These are phyloP conservation scores for Drosophila suzukii DNA, from an alignment of 1,140 invertebrate species.

Conservation along the genomic window DNA sequence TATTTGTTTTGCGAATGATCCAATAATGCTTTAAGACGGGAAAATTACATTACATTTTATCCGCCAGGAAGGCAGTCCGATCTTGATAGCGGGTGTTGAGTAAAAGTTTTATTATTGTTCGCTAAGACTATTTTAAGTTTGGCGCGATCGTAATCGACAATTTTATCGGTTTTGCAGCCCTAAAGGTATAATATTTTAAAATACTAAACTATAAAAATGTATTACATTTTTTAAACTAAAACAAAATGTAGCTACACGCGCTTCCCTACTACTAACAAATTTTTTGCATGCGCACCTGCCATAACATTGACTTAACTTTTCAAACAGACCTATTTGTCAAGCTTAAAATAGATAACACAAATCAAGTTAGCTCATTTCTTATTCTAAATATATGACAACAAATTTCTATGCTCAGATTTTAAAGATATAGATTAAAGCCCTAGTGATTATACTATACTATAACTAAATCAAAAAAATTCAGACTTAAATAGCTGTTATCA, in stretches of 20 bases:
- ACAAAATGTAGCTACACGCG: too few relatives aligned
- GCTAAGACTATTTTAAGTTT: constrained; percentile 6
- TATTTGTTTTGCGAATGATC: constrained; percentile 47
- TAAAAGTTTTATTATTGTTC: neutral
- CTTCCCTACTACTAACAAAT: too few relatives aligned
- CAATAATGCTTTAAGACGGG: constrained; percentile 31
- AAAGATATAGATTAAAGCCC: too few relatives aligned
- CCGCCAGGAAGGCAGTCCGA: neutral
- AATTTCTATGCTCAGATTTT: neutral
- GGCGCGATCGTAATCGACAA: neutral
- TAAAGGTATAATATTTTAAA: neutral
- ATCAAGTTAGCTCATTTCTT: neutral
- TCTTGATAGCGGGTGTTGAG: constrained; percentile 26
- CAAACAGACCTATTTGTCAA: neutral
- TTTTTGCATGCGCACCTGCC: too few relatives aligned
- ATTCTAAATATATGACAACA: neutral
- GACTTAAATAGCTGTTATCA: too few relatives aligned
- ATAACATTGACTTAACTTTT: too few relatives aligned
- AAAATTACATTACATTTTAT: constrained; percentile 17
- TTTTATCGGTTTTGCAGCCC: neutral
- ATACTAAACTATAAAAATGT: neutral
- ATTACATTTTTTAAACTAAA: too few relatives aligned
- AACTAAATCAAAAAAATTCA: too few relatives aligned
- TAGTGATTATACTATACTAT: too few relatives aligned
- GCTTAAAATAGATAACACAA: neutral